Percentiles rank a stretch among this genome's conserved stretches.
These are phyloP conservation scores for Keiferia lycopersicella DNA, from an alignment of 2,888 invertebrate genomes.

Conservation along the genomic window DNA sequence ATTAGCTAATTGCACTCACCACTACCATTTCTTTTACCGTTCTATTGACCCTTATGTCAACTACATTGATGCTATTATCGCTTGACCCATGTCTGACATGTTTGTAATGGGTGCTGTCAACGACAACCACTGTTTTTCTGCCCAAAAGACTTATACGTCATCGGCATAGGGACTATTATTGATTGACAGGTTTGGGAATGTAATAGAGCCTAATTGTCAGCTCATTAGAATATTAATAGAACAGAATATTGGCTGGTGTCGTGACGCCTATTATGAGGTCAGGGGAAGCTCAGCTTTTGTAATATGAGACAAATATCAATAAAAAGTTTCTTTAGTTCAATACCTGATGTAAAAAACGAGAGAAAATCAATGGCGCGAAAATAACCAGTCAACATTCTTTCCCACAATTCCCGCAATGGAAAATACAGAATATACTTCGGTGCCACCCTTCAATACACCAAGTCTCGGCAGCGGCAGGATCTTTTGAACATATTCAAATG, in stretches of 20 bases:
- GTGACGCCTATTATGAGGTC: constrained; percentile 36
- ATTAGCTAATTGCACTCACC: constrained; percentile 67
- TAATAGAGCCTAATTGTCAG: constrained; percentile 46
- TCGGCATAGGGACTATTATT: background rate
- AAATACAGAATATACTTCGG: no score
- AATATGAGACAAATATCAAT: background rate
- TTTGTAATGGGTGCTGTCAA: background rate
- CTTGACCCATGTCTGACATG: background rate
- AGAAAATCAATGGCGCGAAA: no score
- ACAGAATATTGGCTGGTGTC: constrained; percentile 39
- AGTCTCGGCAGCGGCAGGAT: no score
- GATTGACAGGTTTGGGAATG: constrained; percentile 22
- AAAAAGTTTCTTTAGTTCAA: background rate
- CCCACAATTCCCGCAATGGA: no score
- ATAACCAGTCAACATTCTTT: no score
- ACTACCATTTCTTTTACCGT: constrained; percentile 18
- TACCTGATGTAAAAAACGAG: no score
- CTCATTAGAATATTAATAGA: constrained; percentile 51
- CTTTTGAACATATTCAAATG: no score
- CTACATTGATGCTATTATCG: background rate
- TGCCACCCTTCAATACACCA: no score
- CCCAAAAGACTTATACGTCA: background rate
- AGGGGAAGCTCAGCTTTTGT: constrained; percentile 23
- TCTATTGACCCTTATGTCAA: background rate
- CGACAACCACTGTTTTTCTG: background rate